Conservation (phyloP, 2,888 invertebrate genomes). For the Leptura quadrifasciata region DNA sequence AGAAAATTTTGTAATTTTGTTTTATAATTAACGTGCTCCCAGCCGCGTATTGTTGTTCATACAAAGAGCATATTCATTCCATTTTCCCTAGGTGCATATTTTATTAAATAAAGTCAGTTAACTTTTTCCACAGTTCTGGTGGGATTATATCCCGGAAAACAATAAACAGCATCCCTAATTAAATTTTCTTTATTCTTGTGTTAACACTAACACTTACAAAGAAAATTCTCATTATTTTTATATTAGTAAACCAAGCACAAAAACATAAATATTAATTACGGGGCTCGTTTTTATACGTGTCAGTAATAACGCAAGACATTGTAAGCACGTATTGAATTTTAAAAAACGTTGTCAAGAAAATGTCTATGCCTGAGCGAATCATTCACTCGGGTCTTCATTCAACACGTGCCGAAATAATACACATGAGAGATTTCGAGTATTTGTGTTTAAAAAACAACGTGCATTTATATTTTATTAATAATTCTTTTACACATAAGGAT, state of each 20-base stretch:
- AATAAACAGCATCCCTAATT: background rate
- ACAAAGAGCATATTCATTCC: background rate
- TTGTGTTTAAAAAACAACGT: too few relatives aligned
- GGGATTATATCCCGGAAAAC: background rate
- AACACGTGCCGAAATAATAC: background rate
- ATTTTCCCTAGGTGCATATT: background rate
- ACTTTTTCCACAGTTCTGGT: background rate
- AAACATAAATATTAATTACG: background rate
- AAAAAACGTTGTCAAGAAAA: slow-evolving; percentile 12
- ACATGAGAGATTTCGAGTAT: background rate
- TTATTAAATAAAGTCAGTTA: background rate
- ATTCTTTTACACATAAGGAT: too few relatives aligned
- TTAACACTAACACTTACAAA: background rate
- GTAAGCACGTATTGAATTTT: background rate
- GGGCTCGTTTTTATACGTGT: background rate
- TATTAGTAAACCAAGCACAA: background rate
- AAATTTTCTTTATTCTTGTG: background rate
- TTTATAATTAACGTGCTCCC: background rate
- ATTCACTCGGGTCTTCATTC: background rate
- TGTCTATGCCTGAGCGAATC: background rate
- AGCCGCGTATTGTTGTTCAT: background rate
- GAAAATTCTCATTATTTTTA: background rate
- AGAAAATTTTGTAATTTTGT: background rate
- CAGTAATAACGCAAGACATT: background rate
- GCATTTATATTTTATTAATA: too few relatives aligned